Conservation (phyloP, 2,888 invertebrate species). For the Machimus atricapillus region DNA sequence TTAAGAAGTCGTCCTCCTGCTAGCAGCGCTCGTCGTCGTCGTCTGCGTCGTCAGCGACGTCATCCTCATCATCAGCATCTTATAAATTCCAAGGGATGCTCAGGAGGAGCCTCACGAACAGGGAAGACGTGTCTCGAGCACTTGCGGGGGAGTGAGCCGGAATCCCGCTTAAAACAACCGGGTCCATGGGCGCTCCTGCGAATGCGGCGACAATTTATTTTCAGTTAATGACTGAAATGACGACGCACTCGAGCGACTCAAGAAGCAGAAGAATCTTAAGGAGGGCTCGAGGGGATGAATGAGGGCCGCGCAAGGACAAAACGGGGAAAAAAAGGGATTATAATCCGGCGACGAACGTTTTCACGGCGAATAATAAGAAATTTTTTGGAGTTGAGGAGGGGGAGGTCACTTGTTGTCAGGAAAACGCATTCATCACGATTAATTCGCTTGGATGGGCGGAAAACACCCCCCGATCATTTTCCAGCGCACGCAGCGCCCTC, state of each 20-base stretch:
- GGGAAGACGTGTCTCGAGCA: background rate
- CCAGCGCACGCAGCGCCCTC: background rate
- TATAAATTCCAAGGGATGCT: background rate
- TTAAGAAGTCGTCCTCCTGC: background rate
- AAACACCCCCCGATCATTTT: background rate
- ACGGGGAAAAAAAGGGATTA: background rate
- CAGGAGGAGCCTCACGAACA: background rate
- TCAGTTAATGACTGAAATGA: slow-evolving; percentile 31
- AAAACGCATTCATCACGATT: slow-evolving; percentile 35
- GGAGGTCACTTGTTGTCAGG: slow-evolving; percentile 1
- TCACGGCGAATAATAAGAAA: background rate
- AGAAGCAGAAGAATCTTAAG: background rate
- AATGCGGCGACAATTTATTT: slow-evolving; percentile 26
- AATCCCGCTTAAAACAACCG: background rate
- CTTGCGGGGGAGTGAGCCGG: background rate
- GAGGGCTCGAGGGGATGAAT: background rate
- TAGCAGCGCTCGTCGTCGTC: no score
- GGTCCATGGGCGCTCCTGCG: background rate
- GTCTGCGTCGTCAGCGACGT: background rate
- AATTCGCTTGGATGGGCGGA: background rate
- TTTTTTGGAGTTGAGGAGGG: background rate
- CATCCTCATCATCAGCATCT: background rate
- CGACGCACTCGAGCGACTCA: slow-evolving; percentile 11
- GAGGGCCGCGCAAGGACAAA: background rate
- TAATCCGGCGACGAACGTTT: background rate